Conservation (phyloP, 1,140 invertebrate species). For the Caenorhabditis tropicalis region DNA sequence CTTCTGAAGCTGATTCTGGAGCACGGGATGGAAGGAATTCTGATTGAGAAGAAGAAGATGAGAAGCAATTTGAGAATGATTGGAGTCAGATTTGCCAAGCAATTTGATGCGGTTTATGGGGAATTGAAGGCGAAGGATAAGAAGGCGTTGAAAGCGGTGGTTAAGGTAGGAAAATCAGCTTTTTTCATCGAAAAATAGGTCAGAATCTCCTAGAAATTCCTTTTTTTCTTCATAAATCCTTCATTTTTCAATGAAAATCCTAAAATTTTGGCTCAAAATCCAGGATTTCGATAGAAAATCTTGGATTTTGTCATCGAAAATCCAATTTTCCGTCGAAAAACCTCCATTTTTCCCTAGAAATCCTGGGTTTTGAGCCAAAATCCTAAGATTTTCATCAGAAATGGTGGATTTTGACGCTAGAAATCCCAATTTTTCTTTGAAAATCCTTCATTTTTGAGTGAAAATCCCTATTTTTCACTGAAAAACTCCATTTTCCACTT, state of each 20-base stretch:
- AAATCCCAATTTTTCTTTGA: too few species aligned
- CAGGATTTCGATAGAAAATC: too few species aligned
- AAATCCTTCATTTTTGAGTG: not conserved
- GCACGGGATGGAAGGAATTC: not conserved
- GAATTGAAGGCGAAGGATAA: constrained; percentile 50
- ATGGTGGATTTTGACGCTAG: too few species aligned
- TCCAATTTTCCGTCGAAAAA: too few species aligned
- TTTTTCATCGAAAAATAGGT: not conserved
- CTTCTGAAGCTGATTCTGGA: constrained; percentile 40
- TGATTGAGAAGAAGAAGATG: constrained; percentile 3
- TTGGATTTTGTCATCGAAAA: too few species aligned
- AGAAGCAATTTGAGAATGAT: not conserved
- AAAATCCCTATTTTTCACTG: not conserved
- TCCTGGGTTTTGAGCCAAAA: not conserved
- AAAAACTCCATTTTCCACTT: not conserved
- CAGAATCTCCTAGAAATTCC: too few species aligned
- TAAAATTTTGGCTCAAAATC: too few species aligned
- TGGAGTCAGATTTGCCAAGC: constrained; percentile 40
- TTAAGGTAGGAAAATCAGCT: not conserved
- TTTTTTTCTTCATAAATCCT: too few species aligned
- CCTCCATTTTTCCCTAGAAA: too few species aligned
- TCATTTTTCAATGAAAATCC: too few species aligned
- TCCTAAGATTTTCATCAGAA: too few species aligned
- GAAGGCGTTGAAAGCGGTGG: not conserved
- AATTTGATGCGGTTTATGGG: constrained; percentile 37